Percentiles rank a stretch among this genome's conserved stretches.
These are phyloP conservation scores for Drosophila elegans DNA, from an alignment of 1,140 invertebrate genomes.

Conservation along the genomic window DNA sequence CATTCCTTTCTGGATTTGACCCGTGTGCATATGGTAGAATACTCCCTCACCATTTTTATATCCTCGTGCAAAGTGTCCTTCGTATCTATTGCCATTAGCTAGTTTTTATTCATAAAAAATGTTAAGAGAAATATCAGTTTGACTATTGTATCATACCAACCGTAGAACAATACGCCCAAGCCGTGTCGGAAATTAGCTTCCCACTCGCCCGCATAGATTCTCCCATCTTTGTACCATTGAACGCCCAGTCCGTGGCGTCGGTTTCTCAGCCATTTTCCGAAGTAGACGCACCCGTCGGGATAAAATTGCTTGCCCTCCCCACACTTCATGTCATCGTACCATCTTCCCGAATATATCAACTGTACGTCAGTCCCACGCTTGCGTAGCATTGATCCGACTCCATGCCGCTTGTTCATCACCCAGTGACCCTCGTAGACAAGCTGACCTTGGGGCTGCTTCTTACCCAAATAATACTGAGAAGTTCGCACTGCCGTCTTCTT, in stretches of 20 bases:
- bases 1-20: constrained; percentile 87
- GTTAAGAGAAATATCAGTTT: neutral
- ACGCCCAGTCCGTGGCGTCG: constrained; percentile 87
- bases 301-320: constrained; percentile 84
- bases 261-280: constrained; percentile 85
- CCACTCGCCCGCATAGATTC: constrained; percentile 86
- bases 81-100: constrained; percentile 87
- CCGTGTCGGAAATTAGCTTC: constrained; percentile 82
- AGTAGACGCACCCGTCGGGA: constrained; percentile 72
- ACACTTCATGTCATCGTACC: constrained; percentile 85
- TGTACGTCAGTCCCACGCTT: constrained; percentile 53
- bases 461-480: constrained; percentile 26
- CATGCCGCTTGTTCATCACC: constrained; percentile 85
- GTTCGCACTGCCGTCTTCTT: constrained; percentile 44
- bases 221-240: constrained; percentile 86
- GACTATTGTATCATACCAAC: constrained; percentile 27
- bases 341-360: constrained; percentile 85
- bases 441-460: constrained; percentile 55
- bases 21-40: constrained; percentile 86
- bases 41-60: constrained; percentile 87
- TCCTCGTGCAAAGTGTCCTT: constrained; percentile 86
- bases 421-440: constrained; percentile 87
- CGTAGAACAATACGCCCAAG: constrained; percentile 82
- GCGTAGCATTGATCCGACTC: constrained; percentile 75
- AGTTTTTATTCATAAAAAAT: neutral